These are phyloP conservation scores for Nephrotoma appendiculata DNA, from an alignment of 2,888 invertebrate genomes.

Conservation along the genomic window DNA sequence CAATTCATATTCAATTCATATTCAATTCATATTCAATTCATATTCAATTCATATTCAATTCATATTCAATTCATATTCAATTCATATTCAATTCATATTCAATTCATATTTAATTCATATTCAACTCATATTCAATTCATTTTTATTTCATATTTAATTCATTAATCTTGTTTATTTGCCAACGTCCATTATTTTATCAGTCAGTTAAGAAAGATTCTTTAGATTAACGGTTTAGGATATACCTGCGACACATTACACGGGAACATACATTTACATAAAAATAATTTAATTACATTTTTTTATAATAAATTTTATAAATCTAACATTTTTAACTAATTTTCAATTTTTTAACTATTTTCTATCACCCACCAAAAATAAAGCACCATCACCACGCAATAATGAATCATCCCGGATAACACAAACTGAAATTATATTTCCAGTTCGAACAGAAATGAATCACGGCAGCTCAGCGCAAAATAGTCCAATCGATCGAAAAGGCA, in stretches of 20 bases:
- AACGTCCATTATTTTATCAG: too few relatives aligned
- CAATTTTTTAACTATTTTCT: not conserved
- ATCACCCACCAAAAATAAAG: not conserved
- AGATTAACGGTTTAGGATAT: not conserved
- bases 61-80: not conserved
- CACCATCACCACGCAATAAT: slow-evolving; percentile 15
- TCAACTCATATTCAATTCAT: not conserved
- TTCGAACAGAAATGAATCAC: slow-evolving; percentile 26
- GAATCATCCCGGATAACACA: slow-evolving; percentile 27
- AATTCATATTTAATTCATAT: not conserved
- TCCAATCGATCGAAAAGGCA: slow-evolving; percentile 24
- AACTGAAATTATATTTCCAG: slow-evolving; percentile 27
- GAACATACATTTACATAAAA: too few relatives aligned
- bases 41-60: not conserved
- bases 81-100: not conserved
- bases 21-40: not conserved
- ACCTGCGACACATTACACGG: too few relatives aligned
- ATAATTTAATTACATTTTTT: not conserved
- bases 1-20: not conserved
- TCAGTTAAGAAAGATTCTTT: too few relatives aligned
- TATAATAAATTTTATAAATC: not conserved
- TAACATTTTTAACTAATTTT: not conserved
- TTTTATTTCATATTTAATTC: not conserved
- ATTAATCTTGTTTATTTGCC: not conserved
- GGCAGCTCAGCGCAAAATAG: slow-evolving; percentile 18